These are phyloP conservation scores for Hylaea fasciaria DNA, from an alignment of 2,888 invertebrate species.

Conservation along the genomic window DNA sequence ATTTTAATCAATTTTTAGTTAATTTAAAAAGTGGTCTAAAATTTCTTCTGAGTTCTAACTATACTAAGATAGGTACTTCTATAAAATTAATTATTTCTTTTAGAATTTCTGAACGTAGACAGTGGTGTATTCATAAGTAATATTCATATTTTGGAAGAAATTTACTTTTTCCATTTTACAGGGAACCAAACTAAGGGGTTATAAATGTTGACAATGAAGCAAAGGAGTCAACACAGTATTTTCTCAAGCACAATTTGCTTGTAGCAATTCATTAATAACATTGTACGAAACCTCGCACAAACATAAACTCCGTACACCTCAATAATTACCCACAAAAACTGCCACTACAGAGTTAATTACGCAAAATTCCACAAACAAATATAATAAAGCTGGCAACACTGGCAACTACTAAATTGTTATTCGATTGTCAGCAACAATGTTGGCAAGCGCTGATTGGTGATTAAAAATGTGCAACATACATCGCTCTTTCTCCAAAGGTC, in stretches of 20 bases:
- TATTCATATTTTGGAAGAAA: no score
- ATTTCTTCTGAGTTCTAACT: no score
- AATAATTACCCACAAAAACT: conserved; percentile 74
- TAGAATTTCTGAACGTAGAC: no score
- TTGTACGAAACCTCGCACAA: conserved; percentile 64
- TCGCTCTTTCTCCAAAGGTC: conserved; percentile 23
- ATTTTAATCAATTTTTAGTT: not conserved
- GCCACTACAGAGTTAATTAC: conserved; percentile 76
- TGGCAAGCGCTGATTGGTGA: conserved; percentile 40
- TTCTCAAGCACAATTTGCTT: conserved; percentile 48
- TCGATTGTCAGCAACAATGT: conserved; percentile 66
- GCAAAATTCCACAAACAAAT: conserved; percentile 76
- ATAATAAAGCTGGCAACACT: conserved; percentile 57
- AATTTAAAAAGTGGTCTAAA: no score
- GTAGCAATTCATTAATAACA: conserved; percentile 69
- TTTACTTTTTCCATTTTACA: no score
- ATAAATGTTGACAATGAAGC: conserved; percentile 4
- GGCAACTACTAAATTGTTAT: conserved; percentile 53
- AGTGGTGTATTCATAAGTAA: no score
- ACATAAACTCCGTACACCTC: conserved; percentile 60
- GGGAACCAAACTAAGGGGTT: no score
- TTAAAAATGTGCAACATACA: conserved; percentile 40
- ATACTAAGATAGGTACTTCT: no score
- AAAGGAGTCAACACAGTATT: conserved; percentile 36
- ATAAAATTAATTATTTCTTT: no score